Conservation (phyloP, 2,113 vertebrate species). For the Riparia riparia region DNA sequence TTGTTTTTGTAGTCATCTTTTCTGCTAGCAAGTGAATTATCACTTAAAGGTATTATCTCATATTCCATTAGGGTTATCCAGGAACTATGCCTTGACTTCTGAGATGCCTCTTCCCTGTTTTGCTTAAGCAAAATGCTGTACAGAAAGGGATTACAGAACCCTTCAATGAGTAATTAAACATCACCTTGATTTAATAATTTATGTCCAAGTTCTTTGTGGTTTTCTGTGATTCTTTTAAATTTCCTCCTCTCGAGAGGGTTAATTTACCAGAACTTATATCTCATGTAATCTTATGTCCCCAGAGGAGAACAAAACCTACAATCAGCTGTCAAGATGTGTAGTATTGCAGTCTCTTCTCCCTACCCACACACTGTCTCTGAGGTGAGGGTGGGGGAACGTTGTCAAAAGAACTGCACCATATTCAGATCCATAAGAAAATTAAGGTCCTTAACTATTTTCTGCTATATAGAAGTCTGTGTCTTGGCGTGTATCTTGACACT, state of each 20-base stretch:
- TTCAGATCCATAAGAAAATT: background rate
- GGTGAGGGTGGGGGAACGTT: background rate
- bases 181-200: background rate
- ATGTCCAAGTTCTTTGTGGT: background rate
- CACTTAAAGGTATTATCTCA: background rate
- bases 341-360: background rate
- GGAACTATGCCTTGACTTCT: background rate
- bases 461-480: background rate
- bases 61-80: background rate
- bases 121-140: background rate
- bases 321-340: background rate
- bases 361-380: fast-evolving
- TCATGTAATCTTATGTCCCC: background rate
- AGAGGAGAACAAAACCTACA: background rate
- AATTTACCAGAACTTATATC: slow-evolving; percentile 21
- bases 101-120: background rate
- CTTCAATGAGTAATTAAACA: background rate
- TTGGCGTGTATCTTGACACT: background rate
- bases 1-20: background rate
- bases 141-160: background rate
- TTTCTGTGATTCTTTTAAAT: background rate
- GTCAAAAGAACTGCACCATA: background rate
- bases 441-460: background rate
- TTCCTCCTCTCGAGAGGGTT: background rate
- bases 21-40: background rate